A percentile compares a stretch with the other conserved stretches of the same genome.
Conservation (phyloP, 2,113 vertebrate species). For the Bos indicus region DNA sequence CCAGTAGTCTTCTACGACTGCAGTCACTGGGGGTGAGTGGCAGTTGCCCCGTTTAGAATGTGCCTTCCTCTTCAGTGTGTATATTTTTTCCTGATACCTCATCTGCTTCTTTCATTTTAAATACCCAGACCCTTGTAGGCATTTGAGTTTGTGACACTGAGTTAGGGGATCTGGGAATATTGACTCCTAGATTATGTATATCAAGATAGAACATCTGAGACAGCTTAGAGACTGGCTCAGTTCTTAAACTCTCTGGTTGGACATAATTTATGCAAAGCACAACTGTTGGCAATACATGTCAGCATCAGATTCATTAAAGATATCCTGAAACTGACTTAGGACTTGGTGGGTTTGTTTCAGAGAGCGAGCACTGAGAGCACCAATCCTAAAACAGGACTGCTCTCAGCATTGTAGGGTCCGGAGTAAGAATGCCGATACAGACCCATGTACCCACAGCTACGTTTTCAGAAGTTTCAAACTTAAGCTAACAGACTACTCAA, state of each 20-base stretch:
- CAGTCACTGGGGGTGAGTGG: neutral
- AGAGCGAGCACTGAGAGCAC: neutral
- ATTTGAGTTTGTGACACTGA: neutral
- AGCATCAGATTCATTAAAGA: neutral
- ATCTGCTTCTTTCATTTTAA: neutral
- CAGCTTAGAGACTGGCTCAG: neutral
- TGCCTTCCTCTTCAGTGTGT: neutral
- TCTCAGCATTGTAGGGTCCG: neutral
- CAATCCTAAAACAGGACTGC: neutral
- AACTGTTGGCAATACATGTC: neutral
- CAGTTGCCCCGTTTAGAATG: neutral
- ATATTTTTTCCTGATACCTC: neutral
- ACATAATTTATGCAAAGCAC: neutral
- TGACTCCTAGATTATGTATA: neutral
- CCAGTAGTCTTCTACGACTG: neutral
- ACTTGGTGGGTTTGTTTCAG: neutral
- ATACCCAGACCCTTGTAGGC: neutral
- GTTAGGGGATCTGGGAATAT: neutral
- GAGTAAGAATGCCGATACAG: neutral
- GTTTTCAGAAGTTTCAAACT: neutral
- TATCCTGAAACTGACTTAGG: neutral
- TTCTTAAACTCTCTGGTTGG: neutral
- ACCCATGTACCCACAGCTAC: neutral
- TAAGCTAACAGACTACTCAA: neutral
- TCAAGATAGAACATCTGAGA: neutral